phyloP scores from a whole-genome alignment of 2,113 vertebrate species.

The Fulmarus glacialis region DNA sequence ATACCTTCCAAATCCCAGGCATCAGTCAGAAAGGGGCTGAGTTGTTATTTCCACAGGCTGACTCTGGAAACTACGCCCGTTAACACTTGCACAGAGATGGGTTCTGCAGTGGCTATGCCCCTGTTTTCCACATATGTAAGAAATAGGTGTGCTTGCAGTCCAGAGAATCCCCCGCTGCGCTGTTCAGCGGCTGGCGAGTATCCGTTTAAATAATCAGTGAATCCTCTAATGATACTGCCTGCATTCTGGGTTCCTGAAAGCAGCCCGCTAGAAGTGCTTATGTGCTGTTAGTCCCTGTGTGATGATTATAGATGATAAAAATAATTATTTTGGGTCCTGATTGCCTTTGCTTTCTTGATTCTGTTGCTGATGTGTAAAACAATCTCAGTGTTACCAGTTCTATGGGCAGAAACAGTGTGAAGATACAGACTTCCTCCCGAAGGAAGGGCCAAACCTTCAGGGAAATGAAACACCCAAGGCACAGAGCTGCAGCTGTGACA shows the following conservation, averaged over 20 bases:
- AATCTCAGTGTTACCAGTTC: background rate
- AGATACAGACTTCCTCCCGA: background rate
- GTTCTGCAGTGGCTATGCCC: background rate
- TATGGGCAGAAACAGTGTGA: background rate
- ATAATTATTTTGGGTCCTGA: constrained; percentile 12
- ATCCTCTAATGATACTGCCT: background rate
- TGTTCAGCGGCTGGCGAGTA: background rate
- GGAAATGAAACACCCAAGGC: fast-evolving
- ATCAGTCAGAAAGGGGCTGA: background rate
- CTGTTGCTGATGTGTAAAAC: background rate
- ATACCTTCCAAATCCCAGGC: background rate
- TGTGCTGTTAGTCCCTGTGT: background rate
- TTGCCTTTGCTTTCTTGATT: background rate
- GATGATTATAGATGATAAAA: constrained; percentile 16
- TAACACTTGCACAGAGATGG: background rate
- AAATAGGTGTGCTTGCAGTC: background rate
- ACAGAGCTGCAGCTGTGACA: background rate
- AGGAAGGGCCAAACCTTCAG: background rate
- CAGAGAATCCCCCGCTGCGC: background rate
- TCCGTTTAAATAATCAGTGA: background rate
- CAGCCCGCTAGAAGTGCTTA: background rate
- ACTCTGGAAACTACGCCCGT: background rate
- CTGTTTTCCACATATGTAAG: background rate
- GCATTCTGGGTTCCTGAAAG: background rate
- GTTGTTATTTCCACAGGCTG: background rate